Evolutionary conservation across 2,797 vertebrate species (phyloP), one percentile per base, ranked within the genome.

Genomic region (Valencia hispanica): DNA sequence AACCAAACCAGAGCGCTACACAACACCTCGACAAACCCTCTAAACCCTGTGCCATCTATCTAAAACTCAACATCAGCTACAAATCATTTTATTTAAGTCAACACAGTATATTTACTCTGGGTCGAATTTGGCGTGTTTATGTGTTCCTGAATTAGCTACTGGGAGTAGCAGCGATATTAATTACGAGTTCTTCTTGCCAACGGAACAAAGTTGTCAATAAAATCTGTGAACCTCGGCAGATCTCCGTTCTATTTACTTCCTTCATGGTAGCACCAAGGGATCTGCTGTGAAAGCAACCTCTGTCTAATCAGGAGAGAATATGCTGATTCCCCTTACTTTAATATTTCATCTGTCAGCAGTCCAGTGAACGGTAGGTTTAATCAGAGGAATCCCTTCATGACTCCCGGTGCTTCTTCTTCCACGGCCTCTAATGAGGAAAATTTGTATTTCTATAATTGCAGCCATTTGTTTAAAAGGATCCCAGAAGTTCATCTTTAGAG

Each of bases 301-400:
- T 93, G 90, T 93, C 83, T 88, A 90, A 92, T 92, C 88, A 90
- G 78, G 20, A 81, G 41, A 78, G 82, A 83, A 81, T 76, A 83
- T 90, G 90, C 84, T 84, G 91, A 84, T 88, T 82, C 75, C 79
- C 81, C 82, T 76, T 41, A 17, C 76, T 70, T 79, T 78, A 74
- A 86, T 57, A 74, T 74, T 84, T 82, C 50, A 65, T 86, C 74
- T 73, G 86, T 81, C 81, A 84, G 70, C 34, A 43, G 65, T 32
- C 61, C 61, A n/a, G 39, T 30, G 27, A 78, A 82, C n/a, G 78
- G 68, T 77, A 88, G 77, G 78, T 89, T 88, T 84, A 74, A 83
- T 84, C 78, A 30, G 77, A 84, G 76, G 86, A 85, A 80, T 77
- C 77, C 76, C 80, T 80, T 65, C 61, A n/a, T 87, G 86, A 91